Evolutionary conservation across 2,888 invertebrate species (phyloP).

Genomic region (Chymomyza procnemis): DNA sequence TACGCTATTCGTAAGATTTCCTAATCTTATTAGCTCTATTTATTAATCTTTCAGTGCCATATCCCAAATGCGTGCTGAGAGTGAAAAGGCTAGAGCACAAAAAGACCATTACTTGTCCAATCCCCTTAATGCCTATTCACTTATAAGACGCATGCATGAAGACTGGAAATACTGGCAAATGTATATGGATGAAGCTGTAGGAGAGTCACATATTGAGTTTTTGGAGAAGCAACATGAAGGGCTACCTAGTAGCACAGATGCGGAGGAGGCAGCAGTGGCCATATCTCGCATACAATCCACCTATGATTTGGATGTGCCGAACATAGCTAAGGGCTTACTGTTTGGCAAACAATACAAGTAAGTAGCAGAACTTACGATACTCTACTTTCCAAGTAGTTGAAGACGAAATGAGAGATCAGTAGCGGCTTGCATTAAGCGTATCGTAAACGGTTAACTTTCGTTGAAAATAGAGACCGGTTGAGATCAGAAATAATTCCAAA

Average conservation of each 20-base stretch:
- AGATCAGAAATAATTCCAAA: too few species aligned
- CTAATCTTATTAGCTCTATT: too few species aligned
- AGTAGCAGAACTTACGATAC: constrained; percentile 11
- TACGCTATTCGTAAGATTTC: too few species aligned
- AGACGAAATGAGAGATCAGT: too few species aligned
- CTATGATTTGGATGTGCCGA: constrained; percentile 89
- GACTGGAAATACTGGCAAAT: constrained; percentile 71
- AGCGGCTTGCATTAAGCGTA: too few species aligned
- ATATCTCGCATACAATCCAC: constrained; percentile 94
- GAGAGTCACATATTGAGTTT: constrained; percentile 40
- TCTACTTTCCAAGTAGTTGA: too few species aligned
- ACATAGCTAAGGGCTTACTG: constrained; percentile 89
- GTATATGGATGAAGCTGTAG: constrained; percentile 59
- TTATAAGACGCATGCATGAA: constrained; percentile 68
- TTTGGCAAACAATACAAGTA: constrained; percentile 89
- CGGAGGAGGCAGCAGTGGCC: constrained; percentile 94
- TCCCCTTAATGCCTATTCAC: constrained; percentile 66
- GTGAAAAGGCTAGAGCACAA: constrained; percentile 37
- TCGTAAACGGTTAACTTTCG: too few species aligned
- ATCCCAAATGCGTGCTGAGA: constrained; percentile 53
- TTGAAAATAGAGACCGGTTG: too few species aligned
- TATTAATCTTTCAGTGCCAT: constrained; percentile 44
- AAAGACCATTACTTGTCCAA: constrained; percentile 65
- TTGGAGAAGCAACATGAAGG: constrained; percentile 34
- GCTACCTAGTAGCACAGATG: constrained; percentile 90